Evolutionary conservation across 2,888 invertebrate genomes (phyloP).

Genomic region (Watsonalla cultraria): DNA sequence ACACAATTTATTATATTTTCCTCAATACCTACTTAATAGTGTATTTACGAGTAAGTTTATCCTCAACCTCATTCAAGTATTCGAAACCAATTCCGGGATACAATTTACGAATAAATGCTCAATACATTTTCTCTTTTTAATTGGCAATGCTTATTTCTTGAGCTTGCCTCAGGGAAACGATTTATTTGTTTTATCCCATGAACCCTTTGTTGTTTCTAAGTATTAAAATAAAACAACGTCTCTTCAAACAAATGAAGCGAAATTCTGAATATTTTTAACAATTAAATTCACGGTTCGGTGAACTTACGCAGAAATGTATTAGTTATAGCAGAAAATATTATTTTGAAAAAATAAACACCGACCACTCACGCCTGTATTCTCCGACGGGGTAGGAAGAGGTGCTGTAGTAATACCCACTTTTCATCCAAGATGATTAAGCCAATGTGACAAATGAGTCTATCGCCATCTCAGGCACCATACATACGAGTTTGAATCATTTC

Average conservation of each 20-base stretch:
- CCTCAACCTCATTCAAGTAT: constrained; percentile 6
- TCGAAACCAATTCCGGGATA: constrained; percentile 26
- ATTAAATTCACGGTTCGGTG: constrained; percentile 40
- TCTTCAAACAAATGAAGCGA: constrained; percentile 57
- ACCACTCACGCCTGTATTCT: too few species aligned
- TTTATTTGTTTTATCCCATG: constrained; percentile 61
- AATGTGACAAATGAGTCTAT: too few species aligned
- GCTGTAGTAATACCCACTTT: too few species aligned
- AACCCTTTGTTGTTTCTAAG: constrained; percentile 53
- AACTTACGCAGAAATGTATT: constrained; percentile 12
- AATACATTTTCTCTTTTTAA: constrained; percentile 35
- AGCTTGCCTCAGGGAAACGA: constrained; percentile 40
- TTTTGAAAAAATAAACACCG: too few species aligned
- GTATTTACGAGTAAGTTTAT: background rate
- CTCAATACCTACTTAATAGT: too few species aligned
- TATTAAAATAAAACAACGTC: constrained; percentile 55
- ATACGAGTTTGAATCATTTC: too few species aligned
- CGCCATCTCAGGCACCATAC: too few species aligned
- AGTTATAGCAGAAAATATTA: too few species aligned
- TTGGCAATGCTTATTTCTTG: constrained; percentile 41
- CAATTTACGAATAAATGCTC: constrained; percentile 27
- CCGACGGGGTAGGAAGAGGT: too few species aligned
- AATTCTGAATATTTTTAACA: constrained; percentile 40
- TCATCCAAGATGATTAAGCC: too few species aligned
- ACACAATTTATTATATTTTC: constrained; percentile 14